phyloP scores from a whole-genome alignment of 1,140 invertebrate species.

The Caerostris extrusa region DNA sequence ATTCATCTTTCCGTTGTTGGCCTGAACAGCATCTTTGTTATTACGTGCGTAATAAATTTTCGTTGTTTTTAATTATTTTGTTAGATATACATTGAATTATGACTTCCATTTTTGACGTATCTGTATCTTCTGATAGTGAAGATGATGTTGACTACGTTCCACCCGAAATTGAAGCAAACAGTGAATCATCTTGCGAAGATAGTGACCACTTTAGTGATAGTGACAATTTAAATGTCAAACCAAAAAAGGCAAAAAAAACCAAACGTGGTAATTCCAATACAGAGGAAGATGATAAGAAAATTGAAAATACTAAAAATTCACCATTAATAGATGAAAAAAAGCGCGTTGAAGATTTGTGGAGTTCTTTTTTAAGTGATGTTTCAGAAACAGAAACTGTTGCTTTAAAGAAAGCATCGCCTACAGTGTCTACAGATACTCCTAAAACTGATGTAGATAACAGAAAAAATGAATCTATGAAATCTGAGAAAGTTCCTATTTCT shows the following conservation, averaged over 20 bases:
- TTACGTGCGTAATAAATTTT: too few relatives aligned
- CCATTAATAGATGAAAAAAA: neutral
- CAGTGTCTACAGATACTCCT: neutral
- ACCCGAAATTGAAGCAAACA: neutral
- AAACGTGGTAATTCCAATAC: neutral
- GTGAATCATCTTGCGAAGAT: slow-evolving; percentile 33
- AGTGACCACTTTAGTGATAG: neutral
- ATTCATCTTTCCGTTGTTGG: too few relatives aligned
- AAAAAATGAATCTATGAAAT: neutral
- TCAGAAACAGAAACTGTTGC: neutral
- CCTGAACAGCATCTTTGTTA: too few relatives aligned
- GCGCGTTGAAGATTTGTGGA: neutral
- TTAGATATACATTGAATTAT: neutral
- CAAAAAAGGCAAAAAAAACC: neutral
- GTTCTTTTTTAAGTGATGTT: slow-evolving; percentile 35
- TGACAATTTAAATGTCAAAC: neutral
- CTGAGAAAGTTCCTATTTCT: neutral
- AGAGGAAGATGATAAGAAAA: neutral
- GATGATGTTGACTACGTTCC: slow-evolving; percentile 59
- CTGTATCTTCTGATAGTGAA: slow-evolving; percentile 45
- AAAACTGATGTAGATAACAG: neutral
- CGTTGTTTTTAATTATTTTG: too few relatives aligned
- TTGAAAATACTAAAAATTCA: too few relatives aligned
- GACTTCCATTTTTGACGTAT: neutral
- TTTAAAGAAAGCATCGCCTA: neutral